Conservation (phyloP, 2,888 invertebrate genomes). For the Athalia circularis region DNA sequence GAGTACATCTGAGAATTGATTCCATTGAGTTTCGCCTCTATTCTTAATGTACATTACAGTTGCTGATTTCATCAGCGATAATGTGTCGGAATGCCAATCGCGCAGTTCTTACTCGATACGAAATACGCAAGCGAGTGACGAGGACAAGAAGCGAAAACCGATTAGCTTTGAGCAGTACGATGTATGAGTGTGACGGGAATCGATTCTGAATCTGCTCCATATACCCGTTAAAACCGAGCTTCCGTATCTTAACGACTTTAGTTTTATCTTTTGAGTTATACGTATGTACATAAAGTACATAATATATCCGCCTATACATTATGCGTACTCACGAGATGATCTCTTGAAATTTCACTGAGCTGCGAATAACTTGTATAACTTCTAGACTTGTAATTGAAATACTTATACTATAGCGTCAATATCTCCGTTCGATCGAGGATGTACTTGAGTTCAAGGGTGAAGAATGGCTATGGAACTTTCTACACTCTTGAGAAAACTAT, state of each 20-base stretch:
- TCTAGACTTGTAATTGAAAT: slow-evolving; percentile 3
- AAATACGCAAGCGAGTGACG: neutral
- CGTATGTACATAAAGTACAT: no score
- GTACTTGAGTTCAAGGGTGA: neutral
- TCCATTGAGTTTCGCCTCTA: no score
- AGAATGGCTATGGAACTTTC: slow-evolving; percentile 7
- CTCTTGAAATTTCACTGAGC: slow-evolving; percentile 1
- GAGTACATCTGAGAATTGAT: no score
- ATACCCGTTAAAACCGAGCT: slow-evolving; percentile 17
- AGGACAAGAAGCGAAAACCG: neutral
- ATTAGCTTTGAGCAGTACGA: neutral
- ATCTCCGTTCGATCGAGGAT: neutral
- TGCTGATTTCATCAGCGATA: no score
- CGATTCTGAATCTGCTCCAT: neutral
- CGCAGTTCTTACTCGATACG: neutral
- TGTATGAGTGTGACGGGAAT: slow-evolving; percentile 16
- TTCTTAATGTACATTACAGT: no score
- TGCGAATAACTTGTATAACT: neutral
- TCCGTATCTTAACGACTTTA: slow-evolving; percentile 18
- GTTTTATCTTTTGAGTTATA: slow-evolving; percentile 9
- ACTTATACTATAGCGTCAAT: slow-evolving; percentile 14
- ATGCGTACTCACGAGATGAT: neutral
- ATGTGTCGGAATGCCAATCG: no score
- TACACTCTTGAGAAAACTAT: slow-evolving; percentile 16
- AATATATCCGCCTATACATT: neutral